phyloP scores from a whole-genome alignment of 2,113 vertebrate genomes.

The Melospiza melodia region DNA sequence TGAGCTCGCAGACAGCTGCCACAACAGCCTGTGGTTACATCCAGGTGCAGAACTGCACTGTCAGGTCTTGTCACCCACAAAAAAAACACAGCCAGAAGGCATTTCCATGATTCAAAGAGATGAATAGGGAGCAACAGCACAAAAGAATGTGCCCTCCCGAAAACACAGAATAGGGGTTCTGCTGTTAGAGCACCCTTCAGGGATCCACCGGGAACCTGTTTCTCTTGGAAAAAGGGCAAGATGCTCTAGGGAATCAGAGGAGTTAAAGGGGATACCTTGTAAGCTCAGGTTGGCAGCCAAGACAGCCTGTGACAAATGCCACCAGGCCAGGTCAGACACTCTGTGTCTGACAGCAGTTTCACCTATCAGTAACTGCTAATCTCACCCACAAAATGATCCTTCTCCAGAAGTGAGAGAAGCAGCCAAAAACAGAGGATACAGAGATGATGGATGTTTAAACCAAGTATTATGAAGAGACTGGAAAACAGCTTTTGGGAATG shows the following conservation, averaged over 20 bases:
- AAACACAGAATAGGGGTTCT: neutral
- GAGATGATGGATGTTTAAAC: neutral
- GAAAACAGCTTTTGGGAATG: neutral
- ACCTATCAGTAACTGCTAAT: neutral
- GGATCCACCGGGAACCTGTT: neutral
- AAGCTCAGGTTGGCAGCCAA: neutral
- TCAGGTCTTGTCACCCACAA: neutral
- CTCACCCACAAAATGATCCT: neutral
- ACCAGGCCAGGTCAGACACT: neutral
- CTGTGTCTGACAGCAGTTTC: neutral
- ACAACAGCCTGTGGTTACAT: conserved; percentile 9
- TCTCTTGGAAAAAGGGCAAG: neutral
- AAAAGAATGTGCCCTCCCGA: neutral
- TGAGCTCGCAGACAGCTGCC: conserved; percentile 16
- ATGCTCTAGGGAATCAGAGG: fast-evolving
- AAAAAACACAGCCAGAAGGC: conserved; percentile 18
- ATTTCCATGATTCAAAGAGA: neutral
- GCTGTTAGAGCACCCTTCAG: neutral
- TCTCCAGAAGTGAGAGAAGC: neutral
- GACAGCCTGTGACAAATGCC: neutral
- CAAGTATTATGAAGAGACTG: neutral
- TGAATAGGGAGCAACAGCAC: neutral
- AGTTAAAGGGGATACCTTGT: neutral
- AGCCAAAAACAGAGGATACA: neutral
- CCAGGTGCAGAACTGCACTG: conserved; percentile 27